Conservation (phyloP, 53 echinoderm and acorn worm genomes). For the Holothuria leucospilota region DNA sequence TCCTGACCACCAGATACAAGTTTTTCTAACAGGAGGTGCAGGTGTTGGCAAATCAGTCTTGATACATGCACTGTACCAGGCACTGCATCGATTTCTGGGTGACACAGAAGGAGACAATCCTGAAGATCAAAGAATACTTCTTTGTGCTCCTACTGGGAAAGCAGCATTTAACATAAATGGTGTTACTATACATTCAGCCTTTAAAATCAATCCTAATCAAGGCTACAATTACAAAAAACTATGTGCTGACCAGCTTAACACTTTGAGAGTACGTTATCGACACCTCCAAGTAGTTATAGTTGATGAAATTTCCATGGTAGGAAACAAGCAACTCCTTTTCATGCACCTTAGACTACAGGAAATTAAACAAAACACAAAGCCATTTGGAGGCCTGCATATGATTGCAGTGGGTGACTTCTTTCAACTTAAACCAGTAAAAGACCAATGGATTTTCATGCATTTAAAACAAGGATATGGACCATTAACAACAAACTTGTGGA, state of each 20-base stretch:
- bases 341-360: conserved; percentile 4
- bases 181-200: conserved; percentile 12
- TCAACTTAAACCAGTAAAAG: conserved; percentile 46
- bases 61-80: not conserved
- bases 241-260: conserved; percentile 30
- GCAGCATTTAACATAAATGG: conserved; percentile 5
- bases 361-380: no score
- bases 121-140: not conserved
- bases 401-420: conserved; percentile 39
- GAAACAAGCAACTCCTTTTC: conserved; percentile 11
- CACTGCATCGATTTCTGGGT: not conserved
- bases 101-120: not conserved
- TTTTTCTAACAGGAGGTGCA: conserved; percentile 10
- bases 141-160: conserved; percentile 2
- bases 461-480: conserved; percentile 1
- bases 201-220: conserved; percentile 29
- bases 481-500: conserved; percentile 44
- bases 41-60: conserved; percentile 1
- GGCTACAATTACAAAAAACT: conserved; percentile 19
- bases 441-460: conserved; percentile 24
- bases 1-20: not conserved
- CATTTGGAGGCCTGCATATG: no score
- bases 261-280: conserved; percentile 24
- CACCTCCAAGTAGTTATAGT: conserved; percentile 9
- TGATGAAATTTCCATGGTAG: conserved; percentile 53